Base-by-base conservation (phyloP, 2,888 invertebrate genomes). In the Lepidocyrtinus sp. region DNA sequence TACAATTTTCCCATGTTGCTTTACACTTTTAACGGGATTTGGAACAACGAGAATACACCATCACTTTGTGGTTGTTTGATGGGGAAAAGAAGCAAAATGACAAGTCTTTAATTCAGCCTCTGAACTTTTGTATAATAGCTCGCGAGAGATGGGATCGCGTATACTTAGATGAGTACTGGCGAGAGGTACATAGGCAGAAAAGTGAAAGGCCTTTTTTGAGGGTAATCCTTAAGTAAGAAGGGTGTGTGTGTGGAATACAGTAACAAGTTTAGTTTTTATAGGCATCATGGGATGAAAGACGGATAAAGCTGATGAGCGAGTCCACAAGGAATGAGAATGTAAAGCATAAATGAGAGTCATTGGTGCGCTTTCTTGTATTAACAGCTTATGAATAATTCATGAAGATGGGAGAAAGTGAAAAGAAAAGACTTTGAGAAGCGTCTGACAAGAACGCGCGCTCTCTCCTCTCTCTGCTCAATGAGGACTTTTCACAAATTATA, bases 331-430 rank as follows among this genome's bases (percentile, higher is more conserved):
- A 67, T 78, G 72, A 46, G 62, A 65, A 65, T 74, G 64, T 65
- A 65, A 25, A 67, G 36, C 75, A 75, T 72, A 81, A 59, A 81
- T 75, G 71, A 75, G 75, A 81, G 81, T 81, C 81, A 81, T 81
- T 81, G 81, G 75, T 81, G 81, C 75, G 81, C 81, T 81, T 81
- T 81, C 81, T 81, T 81, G 81, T 81, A 81, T 81, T 81, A 81
- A 75, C 81, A 71, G 81, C 68, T 81, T 75, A 81, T 81, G 81
- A 81, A 81, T 81, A 63, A 81, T 81, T 81, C 75, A 81, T 81
- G 75, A 81, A 72, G 68, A 46, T 24, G 22, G 68, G 71, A 65
- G 75, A 62, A 75, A 81, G 75, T 80, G 75, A 78, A 71, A 69
- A 74, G 46, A 63, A 75, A 74, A 69, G 80, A 80, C 65, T 79